A percentile compares a stretch with the other conserved stretches of the same genome.
phyloP scores from a whole-genome alignment of 2,113 vertebrate species.

The Cinclus cinclus region DNA sequence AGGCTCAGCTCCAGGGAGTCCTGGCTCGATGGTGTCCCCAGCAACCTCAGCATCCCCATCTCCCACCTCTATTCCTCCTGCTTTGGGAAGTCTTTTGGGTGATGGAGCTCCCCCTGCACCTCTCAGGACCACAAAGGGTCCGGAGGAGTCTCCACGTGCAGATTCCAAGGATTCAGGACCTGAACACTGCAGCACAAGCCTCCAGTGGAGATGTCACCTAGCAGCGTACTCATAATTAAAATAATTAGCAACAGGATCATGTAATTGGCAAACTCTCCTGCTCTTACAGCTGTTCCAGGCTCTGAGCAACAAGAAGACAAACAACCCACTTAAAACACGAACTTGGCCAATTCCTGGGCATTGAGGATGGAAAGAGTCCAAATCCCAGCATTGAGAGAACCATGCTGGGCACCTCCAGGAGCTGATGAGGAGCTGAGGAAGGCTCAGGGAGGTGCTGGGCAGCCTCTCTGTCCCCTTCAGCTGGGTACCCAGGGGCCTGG shows the following conservation, averaged over 20 bases:
- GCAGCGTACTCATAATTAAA: neutral
- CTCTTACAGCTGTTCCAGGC: neutral
- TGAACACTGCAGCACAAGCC: neutral
- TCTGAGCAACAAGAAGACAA: neutral
- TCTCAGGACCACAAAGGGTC: accelerated
- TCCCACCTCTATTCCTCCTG: neutral
- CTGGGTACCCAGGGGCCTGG: neutral
- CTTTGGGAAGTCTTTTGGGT: neutral
- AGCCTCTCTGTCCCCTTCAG: neutral
- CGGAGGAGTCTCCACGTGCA: accelerated
- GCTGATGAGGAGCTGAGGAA: neutral
- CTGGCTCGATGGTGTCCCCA: neutral
- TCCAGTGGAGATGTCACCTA: neutral
- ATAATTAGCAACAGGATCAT: slow-evolving; percentile 8
- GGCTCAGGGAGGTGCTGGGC: neutral
- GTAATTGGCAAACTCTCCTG: neutral
- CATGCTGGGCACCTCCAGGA: neutral
- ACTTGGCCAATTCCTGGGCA: neutral
- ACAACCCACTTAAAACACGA: neutral
- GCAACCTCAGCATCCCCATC: neutral
- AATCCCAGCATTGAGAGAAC: neutral
- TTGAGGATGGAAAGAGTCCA: neutral
- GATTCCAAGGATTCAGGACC: neutral
- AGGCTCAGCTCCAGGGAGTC: accelerated
- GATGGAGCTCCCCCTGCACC: neutral